Evolutionary conservation across 2,888 invertebrate genomes (phyloP).

Genomic region (Euphydryas editha): DNA sequence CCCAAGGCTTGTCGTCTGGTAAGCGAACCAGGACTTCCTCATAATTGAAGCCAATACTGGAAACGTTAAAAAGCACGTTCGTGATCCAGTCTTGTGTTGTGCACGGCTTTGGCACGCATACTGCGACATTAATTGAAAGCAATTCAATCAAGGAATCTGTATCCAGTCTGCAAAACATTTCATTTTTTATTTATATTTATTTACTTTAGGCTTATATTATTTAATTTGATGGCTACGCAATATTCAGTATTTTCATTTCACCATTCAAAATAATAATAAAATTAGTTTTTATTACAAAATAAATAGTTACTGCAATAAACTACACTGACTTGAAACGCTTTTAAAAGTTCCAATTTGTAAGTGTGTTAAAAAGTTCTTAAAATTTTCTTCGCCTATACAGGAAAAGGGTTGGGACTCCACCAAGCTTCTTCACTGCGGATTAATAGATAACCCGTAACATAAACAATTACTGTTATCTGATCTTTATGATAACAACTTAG

Average conservation of each 20-base stretch:
- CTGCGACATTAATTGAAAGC: constrained; percentile 49
- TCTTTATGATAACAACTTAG: too few species aligned
- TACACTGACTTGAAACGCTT: background rate
- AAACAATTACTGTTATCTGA: too few species aligned
- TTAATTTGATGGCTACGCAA: too few species aligned
- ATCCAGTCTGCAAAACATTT: constrained; percentile 31
- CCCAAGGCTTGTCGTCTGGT: constrained; percentile 69
- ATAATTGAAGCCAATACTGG: constrained; percentile 49
- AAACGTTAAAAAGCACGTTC: constrained; percentile 48
- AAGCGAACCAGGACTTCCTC: constrained; percentile 61
- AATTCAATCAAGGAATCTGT: constrained; percentile 25
- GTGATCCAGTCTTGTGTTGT: constrained; percentile 56
- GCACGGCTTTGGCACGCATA: constrained; percentile 68
- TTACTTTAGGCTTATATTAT: background rate
- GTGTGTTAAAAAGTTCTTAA: too few species aligned
- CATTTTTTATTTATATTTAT: background rate
- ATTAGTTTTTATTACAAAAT: background rate
- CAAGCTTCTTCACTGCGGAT: too few species aligned
- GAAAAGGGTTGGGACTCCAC: too few species aligned
- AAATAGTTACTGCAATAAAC: background rate
- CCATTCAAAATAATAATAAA: background rate
- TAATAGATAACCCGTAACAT: too few species aligned
- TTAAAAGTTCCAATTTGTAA: too few species aligned
- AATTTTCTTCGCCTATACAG: too few species aligned
- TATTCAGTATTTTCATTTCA: too few species aligned